Evolutionary conservation across 2,888 invertebrate species (phyloP), one percentile per base, ranked within the genome.

Genomic region (Parnassius glacialis): DNA sequence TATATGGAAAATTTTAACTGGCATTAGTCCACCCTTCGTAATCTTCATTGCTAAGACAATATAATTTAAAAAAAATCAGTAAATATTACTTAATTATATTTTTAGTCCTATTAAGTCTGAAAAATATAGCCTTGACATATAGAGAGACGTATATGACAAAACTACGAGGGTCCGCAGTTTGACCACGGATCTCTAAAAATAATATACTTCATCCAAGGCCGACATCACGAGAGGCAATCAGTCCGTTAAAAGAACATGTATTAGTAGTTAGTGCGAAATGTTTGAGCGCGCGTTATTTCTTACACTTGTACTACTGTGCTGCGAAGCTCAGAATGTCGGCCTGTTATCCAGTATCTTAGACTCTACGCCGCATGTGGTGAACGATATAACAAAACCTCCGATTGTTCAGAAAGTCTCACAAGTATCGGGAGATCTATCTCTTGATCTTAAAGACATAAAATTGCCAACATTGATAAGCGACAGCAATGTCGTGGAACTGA

Each of bases 401-500:
- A 11, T 64, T 0, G 56, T 64, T 12, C 56, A 45, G 10, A 25
- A 59, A 57, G 56, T 57, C 10, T 51, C 59, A 13, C 20, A 44
- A 50, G 25, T 48, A 5, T 52, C 59, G 11, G 63, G 52, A 12
- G 57, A 64, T 52, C 72, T 76, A 1, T 64, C 70, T 1, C 53
- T 79, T 10, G 70, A 72, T 47, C 55, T 71, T 52, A 63, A 63
- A 16, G 52, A 67, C 44, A 62, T 57, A 34, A 34, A 1, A 43
- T 44, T 75, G 1, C 80, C 80, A 0, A 66, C 61, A 9, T 57
- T 77, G 7, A 58, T 68, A n/a, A 74, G 65, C 50, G 67, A 70
- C 54, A 73, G 53, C 10, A 81, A 82, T 63, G 51, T 70, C 34
- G 53, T 77, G 10, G 75, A 74, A 43, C 62, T 68, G 10, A 61